A percentile compares a stretch with the other conserved stretches of the same genome.
Conservation (phyloP, 1,140 invertebrate species). For the Brachionus angularis region DNA sequence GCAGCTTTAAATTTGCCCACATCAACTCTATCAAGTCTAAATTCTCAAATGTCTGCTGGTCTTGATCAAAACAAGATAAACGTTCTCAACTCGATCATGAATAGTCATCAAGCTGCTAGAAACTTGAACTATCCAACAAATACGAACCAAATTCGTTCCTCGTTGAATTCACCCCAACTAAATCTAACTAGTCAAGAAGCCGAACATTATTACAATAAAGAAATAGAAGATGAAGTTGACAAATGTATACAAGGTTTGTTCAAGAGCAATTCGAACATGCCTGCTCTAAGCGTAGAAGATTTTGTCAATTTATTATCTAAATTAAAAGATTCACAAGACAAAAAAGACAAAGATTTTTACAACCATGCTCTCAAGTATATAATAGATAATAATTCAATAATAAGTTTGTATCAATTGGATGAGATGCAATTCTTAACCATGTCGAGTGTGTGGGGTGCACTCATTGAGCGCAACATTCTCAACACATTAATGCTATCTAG, state of each 20-base stretch:
- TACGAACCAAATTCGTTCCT: too few relatives aligned
- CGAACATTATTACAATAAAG: conserved; percentile 69
- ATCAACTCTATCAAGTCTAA: conserved; percentile 16
- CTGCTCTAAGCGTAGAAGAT: conserved; percentile 71
- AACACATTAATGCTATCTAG: not conserved
- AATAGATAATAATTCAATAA: not conserved
- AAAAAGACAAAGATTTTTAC: conserved; percentile 70
- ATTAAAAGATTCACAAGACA: conserved; percentile 83
- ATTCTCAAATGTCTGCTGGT: not conserved
- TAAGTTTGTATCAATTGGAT: conserved; percentile 21
- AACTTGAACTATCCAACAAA: too few relatives aligned
- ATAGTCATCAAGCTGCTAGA: too few relatives aligned
- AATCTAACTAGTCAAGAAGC: conserved; percentile 50
- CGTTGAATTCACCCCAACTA: not conserved
- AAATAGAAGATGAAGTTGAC: conserved; percentile 96
- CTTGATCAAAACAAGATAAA: not conserved
- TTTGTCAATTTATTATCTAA: conserved; percentile 79
- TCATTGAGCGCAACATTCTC: conserved; percentile 25
- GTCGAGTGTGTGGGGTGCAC: conserved; percentile 26
- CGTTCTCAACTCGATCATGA: not conserved
- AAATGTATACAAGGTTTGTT: conserved; percentile 96
- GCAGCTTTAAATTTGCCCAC: not conserved
- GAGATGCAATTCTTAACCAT: conserved; percentile 32
- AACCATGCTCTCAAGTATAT: conserved; percentile 10
- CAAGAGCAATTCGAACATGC: conserved; percentile 82